phyloP scores from a whole-genome alignment of 2,888 invertebrate species.

The Unio delphinus region DNA sequence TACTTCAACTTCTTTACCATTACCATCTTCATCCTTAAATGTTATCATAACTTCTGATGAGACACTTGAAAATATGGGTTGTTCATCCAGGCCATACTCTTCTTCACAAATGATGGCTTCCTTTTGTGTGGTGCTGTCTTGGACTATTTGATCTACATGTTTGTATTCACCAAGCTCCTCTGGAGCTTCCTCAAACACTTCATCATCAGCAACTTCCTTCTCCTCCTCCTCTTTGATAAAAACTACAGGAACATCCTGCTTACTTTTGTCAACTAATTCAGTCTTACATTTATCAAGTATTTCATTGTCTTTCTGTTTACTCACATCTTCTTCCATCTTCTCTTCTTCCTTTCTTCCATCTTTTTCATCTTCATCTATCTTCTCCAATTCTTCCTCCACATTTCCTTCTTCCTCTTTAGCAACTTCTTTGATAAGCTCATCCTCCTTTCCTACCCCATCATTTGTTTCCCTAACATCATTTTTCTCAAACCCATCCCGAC shows the following conservation, averaged over 20 bases:
- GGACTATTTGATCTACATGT: too few species aligned
- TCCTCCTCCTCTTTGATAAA: conserved; percentile 1
- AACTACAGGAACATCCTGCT: neutral
- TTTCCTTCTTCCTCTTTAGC: conserved; percentile 4
- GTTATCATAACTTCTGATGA: neutral
- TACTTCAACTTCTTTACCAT: conserved; percentile 9
- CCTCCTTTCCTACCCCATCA: neutral
- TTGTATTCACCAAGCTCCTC: too few species aligned
- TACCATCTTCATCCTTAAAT: conserved; percentile 3
- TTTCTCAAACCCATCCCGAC: conserved; percentile 1
- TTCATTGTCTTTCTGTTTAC: conserved; percentile 5
- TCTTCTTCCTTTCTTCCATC: neutral
- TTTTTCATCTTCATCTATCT: neutral
- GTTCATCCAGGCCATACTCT: conserved; percentile 1
- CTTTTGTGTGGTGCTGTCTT: too few species aligned
- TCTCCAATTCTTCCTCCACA: neutral
- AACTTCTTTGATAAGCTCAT: neutral
- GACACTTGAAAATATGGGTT: neutral
- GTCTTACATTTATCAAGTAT: conserved; percentile 3
- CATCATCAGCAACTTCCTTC: conserved; percentile 1
- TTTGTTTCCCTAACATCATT: neutral
- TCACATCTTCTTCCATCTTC: neutral
- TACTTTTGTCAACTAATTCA: neutral
- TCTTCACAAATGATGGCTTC: too few species aligned
- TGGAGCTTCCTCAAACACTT: too few species aligned